Conservation (phyloP, 2,797 vertebrate species). For the Peromyscus aztecus region DNA sequence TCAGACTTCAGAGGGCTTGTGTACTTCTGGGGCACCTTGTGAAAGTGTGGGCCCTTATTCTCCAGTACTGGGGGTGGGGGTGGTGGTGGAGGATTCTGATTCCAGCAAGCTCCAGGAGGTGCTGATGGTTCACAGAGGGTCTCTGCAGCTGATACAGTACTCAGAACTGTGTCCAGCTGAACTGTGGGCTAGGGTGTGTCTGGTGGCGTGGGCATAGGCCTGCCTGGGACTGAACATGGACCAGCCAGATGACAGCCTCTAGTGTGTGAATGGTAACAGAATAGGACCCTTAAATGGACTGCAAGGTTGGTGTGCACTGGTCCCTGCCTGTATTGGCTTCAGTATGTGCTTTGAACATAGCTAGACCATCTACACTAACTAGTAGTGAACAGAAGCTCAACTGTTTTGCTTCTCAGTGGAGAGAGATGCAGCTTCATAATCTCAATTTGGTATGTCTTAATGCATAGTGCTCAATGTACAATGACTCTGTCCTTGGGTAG, state of each 20-base stretch:
- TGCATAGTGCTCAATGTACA: neutral
- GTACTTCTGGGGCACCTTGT: neutral
- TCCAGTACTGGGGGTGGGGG: accelerated
- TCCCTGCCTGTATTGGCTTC: neutral
- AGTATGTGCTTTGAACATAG: neutral
- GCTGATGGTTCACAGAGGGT: neutral
- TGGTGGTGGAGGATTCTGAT: neutral
- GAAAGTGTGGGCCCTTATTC: neutral
- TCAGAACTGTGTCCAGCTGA: neutral
- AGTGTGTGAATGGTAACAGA: neutral
- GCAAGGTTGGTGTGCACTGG: neutral
- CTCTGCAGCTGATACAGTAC: neutral
- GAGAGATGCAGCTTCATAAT: neutral
- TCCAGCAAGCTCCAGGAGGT: neutral
- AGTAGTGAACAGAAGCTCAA: neutral
- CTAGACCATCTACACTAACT: neutral
- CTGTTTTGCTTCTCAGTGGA: neutral
- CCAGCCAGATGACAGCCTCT: neutral
- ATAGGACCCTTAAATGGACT: neutral
- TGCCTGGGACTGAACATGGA: neutral
- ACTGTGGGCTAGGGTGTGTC: accelerated
- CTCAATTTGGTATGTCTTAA: neutral
- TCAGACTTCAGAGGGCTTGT: neutral
- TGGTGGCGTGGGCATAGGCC: neutral
- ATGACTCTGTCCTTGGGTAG: neutral